These are phyloP conservation scores for Thunnus thynnus DNA, from an alignment of 2,113 vertebrate species.

Conservation along the genomic window DNA sequence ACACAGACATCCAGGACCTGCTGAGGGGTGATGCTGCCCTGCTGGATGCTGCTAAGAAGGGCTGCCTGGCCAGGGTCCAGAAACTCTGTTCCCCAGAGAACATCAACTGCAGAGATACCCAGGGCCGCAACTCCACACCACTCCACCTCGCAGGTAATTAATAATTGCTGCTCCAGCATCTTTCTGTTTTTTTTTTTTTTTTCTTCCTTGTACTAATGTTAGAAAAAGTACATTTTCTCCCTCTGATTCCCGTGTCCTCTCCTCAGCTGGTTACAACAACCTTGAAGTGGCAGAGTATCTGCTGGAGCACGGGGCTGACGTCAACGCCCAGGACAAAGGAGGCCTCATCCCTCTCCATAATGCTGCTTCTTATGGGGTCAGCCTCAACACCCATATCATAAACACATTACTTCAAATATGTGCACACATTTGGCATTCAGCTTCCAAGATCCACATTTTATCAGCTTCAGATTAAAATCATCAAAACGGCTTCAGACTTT, in stretches of 20 bases:
- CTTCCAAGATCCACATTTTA: background rate
- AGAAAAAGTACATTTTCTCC: background rate
- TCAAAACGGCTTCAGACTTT: background rate
- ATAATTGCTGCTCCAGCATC: background rate
- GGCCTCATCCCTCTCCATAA: constrained; percentile 99
- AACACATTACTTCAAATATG: background rate
- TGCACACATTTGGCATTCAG: background rate
- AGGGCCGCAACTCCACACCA: constrained; percentile 97
- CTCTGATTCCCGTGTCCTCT: background rate
- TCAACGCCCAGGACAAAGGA: constrained; percentile 99
- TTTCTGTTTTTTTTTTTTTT: background rate
- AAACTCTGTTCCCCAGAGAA: constrained; percentile 97
- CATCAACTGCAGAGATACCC: constrained; percentile 98
- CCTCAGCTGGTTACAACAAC: constrained; percentile 98
- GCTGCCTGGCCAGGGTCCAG: constrained; percentile 96
- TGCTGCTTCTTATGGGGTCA: constrained; percentile 98
- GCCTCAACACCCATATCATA: constrained; percentile 53
- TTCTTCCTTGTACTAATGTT: background rate
- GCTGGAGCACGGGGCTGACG: constrained; percentile 97
- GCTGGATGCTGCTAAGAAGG: constrained; percentile 97
- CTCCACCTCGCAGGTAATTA: constrained; percentile 94
- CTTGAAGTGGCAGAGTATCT: constrained; percentile 99
- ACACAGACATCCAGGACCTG: constrained; percentile 98
- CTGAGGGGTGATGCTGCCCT: constrained; percentile 95
- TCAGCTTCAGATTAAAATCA: too few relatives aligned